phyloP scores from a whole-genome alignment of 2,113 vertebrate genomes.

The Alethe castanea region DNA sequence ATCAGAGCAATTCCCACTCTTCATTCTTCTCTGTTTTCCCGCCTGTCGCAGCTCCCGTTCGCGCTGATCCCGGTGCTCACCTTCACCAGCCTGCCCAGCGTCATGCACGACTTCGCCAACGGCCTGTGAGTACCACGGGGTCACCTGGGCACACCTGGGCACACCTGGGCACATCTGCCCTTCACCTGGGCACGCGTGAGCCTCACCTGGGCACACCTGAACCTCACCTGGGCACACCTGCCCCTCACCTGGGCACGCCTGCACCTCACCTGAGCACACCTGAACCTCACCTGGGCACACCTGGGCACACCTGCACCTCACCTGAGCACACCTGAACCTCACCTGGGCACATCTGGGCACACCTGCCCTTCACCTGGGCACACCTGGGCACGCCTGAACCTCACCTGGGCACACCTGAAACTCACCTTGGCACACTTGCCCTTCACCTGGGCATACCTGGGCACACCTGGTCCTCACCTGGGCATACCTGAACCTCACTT shows the following conservation, averaged over 20 bases:
- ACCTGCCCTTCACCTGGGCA: too few relatives aligned
- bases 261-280: background rate
- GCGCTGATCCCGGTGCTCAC: constrained; percentile 95
- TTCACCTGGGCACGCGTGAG: background rate
- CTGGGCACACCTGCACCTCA: too few relatives aligned
- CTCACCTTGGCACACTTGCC: background rate
- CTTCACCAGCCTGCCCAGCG: constrained; percentile 87
- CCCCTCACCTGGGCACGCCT: background rate
- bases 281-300: too few relatives aligned
- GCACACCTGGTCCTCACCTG: too few relatives aligned
- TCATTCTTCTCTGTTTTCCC: background rate
- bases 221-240: too few relatives aligned
- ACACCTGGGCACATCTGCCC: background rate
- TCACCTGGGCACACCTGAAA: too few relatives aligned
- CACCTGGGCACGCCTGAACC: background rate
- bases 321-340: too few relatives aligned
- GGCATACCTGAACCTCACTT: too few relatives aligned
- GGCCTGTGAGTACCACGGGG: constrained; percentile 84
- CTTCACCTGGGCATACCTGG: background rate
- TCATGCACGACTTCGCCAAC: constrained; percentile 93
- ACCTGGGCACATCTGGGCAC: background rate
- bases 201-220: background rate
- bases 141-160: background rate
- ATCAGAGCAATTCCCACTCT: background rate
- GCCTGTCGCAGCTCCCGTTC: constrained; percentile 85